Evolutionary conservation across 2,888 invertebrate species (phyloP), one percentile per base, ranked within the genome.

Genomic region (Limnephilus rhombicus): DNA sequence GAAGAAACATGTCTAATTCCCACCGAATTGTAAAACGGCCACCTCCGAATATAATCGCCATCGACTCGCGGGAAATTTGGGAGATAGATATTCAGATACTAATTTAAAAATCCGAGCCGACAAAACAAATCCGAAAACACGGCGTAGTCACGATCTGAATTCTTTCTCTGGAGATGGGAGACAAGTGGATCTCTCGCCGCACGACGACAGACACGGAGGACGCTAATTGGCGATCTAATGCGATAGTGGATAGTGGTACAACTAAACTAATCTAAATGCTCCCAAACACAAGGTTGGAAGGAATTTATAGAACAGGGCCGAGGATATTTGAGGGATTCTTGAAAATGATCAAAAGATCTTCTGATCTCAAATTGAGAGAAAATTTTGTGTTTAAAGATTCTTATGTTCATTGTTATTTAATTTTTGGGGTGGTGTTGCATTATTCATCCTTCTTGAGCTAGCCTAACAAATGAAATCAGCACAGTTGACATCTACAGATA

Each of bases 151-250:
- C 89, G 80, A 89, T 89, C 45, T 41, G 89, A 89, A 81, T 89
- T 89, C 89, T 89, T 81, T 81, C 81, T 9, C 89, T 89, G 89
- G 89, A 89, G 15, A 89, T 45, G 89, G 34, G 88, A 89, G 81
- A 80, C 80, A 80, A 81, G 80, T 37, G 80, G 80, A 89, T 34
- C 29, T 80, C 91, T 91, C 85, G 83, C 5, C 29, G 81, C 34
- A 90, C 91, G 93, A 92, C 91, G 93, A 93, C 89, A 90, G 93
- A 93, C 88, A 37, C 68, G 86, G 68, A 41, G 37, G 90, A 91
- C 86, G 88, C 93, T 93, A 93, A 93, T 93, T 93, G 92, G 91
- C 80, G 93, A 91, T 93, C 92, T 92, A 92, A 92, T 93, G 45
- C 13, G 82, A 68, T 83, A 81, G 89, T n/a, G 37, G 82, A 68